Evolutionary conservation across 2,888 invertebrate species (phyloP), one percentile per base, ranked within the genome.

Genomic region (Nasonia oneida): DNA sequence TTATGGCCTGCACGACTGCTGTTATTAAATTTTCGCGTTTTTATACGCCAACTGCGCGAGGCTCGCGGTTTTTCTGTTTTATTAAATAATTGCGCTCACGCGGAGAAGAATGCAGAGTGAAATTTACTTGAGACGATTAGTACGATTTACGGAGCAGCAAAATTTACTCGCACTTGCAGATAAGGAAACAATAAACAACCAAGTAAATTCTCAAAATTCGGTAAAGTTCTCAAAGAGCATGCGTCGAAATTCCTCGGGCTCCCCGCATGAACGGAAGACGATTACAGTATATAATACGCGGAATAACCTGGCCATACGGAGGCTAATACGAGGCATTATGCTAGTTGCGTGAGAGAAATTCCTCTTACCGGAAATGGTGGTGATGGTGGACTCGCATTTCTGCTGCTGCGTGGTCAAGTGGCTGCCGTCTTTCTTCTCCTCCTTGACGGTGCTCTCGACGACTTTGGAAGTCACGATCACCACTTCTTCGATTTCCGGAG

Each of bases 401-500:
- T 85, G 84, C 81, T 92, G 90, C 74, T 90, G 87, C 23, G 79
- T 87, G 42, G 50, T 84, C 12, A 83, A 64, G n/a, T 84, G 88
- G 70, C 37, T 88, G 47, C 23, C 76, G 33, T 91, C 90, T 84
- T 89, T 91, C 83, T 90, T 92, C 84, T 91, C 92, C 23, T 90
- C 90, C 42, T 87, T 89, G n/a, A 76, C 79, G 29, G 53, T 88
- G 67, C 86, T 89, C 47, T 91, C 89, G 61, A 87, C 79, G 81
- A 90, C 85, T 88, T 90, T 91, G 18, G 89, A 81, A 50, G 89
- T 88, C 70, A 89, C 87, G 71, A 91, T 89, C 18, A 90, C 87
- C 33, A 91, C 89, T 75, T 93, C 93, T 15, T 90, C 91, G 76
- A 90, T 89, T 88, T 92, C 91, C 78, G 92, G 93, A 0, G 92